phyloP scores from a whole-genome alignment of 2,888 invertebrate genomes.

The Gonocerus acuteangulatus region DNA sequence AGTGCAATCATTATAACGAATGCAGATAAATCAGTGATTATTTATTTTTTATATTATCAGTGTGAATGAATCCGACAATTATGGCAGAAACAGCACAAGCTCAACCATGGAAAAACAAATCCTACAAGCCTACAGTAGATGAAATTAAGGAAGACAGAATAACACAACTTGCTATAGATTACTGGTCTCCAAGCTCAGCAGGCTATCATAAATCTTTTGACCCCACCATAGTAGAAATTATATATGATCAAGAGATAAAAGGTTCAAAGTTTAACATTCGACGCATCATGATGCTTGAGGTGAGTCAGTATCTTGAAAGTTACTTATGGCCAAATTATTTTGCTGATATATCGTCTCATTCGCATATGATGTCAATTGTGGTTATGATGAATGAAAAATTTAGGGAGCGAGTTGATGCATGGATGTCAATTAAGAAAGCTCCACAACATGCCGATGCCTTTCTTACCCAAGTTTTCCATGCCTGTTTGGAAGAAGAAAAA shows the following conservation, averaged over 20 bases:
- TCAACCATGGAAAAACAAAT: background rate
- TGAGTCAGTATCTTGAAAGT: conserved; percentile 94
- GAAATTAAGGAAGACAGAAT: conserved; percentile 86
- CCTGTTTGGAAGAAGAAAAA: conserved; percentile 51
- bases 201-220: conserved; percentile 65
- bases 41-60: too few relatives aligned
- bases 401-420: conserved; percentile 90
- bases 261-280: conserved; percentile 75
- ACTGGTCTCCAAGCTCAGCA: conserved; percentile 83
- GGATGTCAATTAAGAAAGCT: conserved; percentile 77
- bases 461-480: conserved; percentile 70
- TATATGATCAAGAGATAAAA: conserved; percentile 79
- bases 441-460: conserved; percentile 72
- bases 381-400: conserved; percentile 98
- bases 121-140: conserved; percentile 61
- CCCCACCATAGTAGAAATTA: conserved; percentile 73
- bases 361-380: conserved; percentile 95
- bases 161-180: conserved; percentile 83
- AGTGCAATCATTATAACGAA: too few relatives aligned
- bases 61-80: too few relatives aligned
- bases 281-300: conserved; percentile 92
- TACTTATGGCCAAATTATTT: conserved; percentile 94
- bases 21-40: too few relatives aligned
- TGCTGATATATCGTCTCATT: conserved; percentile 62
- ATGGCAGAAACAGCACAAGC: background rate